Base-by-base conservation (phyloP, 23 tunicate genomes). In the Trididemnum nubilum region DNA sequence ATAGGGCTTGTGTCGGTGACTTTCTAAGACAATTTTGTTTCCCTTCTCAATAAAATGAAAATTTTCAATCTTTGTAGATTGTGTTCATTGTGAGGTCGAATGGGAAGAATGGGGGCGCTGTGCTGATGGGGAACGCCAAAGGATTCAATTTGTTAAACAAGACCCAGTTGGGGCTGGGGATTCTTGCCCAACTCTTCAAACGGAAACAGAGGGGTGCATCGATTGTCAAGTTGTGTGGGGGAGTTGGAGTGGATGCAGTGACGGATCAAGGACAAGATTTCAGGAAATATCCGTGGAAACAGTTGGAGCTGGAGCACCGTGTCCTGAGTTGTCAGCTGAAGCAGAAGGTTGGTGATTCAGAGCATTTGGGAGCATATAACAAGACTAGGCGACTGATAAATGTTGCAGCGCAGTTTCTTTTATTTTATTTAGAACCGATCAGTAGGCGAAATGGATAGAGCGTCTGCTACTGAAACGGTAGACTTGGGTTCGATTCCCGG, bases 151-250 rank as follows among this genome's bases (percentile, higher is more conserved):
- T 51, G 34, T 82, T 24, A 21, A 28, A 1, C 38, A 30, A 3
- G 63, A 74, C 60, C 77, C 66, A 24, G 77, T 65, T 19, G 92
- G 92, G 1, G 70, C 72, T 26, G 92, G 92, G 31, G 28, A 24
- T 12, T 5, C 29, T 21, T 61, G 67, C 29, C 28, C 26, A 12
- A 23, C 22, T 12, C 67, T 61, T 24, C 35, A 39, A 36, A 21
- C 31, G 52, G 24, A 80, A 83, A 36, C 19, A 18, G 36, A 61
- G 29, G 65, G 36, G 0, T 91, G 97, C 36, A 26, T 39, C 35
- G 88, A 92, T 66, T 92, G 97, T 77, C 40, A 36, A 0, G 70
- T 87, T 19, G 82, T 34, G 24, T 92, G 97, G 97, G 78, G 78
- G 0, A 83, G 71, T 22, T 92, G 92, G 92, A 58, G 82, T 0